phyloP scores from a whole-genome alignment of 2,888 invertebrate genomes.

The Eupithecia tripunctaria region DNA sequence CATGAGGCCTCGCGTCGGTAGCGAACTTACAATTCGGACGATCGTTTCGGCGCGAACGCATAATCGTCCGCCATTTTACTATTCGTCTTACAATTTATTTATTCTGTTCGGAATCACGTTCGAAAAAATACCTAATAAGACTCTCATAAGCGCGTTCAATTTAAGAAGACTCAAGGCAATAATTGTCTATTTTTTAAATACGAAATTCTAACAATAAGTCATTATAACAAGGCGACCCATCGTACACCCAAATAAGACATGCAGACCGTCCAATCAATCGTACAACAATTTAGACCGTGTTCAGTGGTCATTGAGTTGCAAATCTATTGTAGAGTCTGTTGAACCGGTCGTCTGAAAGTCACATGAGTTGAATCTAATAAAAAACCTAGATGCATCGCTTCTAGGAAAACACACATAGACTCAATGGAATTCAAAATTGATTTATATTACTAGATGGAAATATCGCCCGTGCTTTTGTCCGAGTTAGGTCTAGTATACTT shows the following conservation, averaged over 20 bases:
- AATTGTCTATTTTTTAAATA: slow-evolving; percentile 1
- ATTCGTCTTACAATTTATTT: background rate
- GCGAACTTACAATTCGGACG: slow-evolving; percentile 59
- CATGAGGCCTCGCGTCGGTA: slow-evolving; percentile 57
- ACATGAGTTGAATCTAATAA: slow-evolving; percentile 35
- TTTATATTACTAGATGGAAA: background rate
- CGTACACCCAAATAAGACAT: slow-evolving; percentile 23
- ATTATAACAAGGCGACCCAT: slow-evolving; percentile 22
- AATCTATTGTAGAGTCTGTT: slow-evolving; percentile 35
- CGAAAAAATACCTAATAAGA: slow-evolving; percentile 7
- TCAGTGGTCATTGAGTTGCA: slow-evolving; percentile 20
- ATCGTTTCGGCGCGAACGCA: slow-evolving; percentile 59
- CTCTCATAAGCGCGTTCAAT: slow-evolving; percentile 4
- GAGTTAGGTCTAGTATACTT: background rate
- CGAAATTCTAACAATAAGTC: slow-evolving; percentile 5
- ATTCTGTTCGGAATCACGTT: slow-evolving; percentile 21
- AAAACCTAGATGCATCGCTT: slow-evolving; percentile 42
- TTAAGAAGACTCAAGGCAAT: background rate
- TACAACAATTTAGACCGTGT: slow-evolving; percentile 36
- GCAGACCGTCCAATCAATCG: slow-evolving; percentile 38
- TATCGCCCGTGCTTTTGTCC: background rate
- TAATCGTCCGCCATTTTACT: slow-evolving; percentile 16
- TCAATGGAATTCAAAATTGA: slow-evolving; percentile 16
- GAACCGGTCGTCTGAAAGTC: slow-evolving; percentile 40
- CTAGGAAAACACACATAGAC: slow-evolving; percentile 37